Percentiles rank a stretch among this genome's conserved stretches.
These are phyloP conservation scores for Hemichromis elongatus DNA, from an alignment of 2,113 vertebrate species.

Conservation along the genomic window DNA sequence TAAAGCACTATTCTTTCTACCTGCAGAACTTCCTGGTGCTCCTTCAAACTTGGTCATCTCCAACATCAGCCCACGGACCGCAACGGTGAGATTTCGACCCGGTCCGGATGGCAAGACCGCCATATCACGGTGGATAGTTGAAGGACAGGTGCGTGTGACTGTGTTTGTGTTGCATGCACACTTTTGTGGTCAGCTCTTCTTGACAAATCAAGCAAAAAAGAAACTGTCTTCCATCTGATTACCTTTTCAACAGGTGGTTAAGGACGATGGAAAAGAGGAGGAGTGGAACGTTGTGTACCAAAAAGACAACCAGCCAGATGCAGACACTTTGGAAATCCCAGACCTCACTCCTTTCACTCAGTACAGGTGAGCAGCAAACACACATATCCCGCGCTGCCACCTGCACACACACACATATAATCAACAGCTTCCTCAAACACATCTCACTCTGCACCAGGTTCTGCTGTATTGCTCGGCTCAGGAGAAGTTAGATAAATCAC, in stretches of 20 bases:
- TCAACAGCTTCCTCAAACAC: background rate
- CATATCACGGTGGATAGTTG: constrained; percentile 84
- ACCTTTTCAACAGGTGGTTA: constrained; percentile 70
- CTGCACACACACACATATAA: background rate
- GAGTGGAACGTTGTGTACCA: constrained; percentile 83
- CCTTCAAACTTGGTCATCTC: constrained; percentile 89
- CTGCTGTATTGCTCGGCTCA: constrained; percentile 45
- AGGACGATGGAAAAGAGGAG: constrained; percentile 66
- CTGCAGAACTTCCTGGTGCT: constrained; percentile 85
- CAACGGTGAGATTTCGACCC: constrained; percentile 82
- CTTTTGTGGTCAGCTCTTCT: background rate
- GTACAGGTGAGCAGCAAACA: constrained; percentile 84
- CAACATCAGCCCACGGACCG: constrained; percentile 90
- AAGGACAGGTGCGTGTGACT: constrained; percentile 70
- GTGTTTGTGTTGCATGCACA: background rate
- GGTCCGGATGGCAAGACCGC: constrained; percentile 87
- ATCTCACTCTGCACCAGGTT: constrained; percentile 20
- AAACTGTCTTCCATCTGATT: background rate
- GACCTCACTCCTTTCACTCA: constrained; percentile 89
- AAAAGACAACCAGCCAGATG: constrained; percentile 84
- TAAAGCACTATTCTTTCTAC: background rate
- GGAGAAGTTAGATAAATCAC: constrained; percentile 66
- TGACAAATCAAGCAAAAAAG: background rate
- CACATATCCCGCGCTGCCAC: background rate
- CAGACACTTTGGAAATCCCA: constrained; percentile 85